These are phyloP conservation scores for Formica exsecta DNA, from an alignment of 1,140 invertebrate genomes.

Conservation along the genomic window DNA sequence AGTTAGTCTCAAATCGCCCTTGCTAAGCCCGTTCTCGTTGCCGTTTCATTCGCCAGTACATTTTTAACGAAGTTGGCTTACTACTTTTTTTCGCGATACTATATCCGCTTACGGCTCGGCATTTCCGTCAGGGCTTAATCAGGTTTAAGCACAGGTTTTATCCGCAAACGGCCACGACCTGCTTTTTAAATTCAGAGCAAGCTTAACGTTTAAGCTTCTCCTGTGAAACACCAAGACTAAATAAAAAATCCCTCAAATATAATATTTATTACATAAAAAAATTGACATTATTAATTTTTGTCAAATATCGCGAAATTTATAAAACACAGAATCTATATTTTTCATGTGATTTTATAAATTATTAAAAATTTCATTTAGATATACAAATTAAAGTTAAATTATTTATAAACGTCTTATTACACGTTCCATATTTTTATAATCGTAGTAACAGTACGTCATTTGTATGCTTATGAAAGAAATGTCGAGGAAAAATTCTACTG, in stretches of 20 bases:
- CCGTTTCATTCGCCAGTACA: slow-evolving; percentile 53
- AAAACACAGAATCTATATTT: background rate
- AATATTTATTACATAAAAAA: background rate
- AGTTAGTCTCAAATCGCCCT: slow-evolving; percentile 37
- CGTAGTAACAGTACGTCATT: background rate
- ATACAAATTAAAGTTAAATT: slow-evolving; percentile 11
- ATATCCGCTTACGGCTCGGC: slow-evolving; percentile 48
- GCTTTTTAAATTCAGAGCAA: slow-evolving; percentile 51
- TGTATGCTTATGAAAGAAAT: background rate
- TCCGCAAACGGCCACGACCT: slow-evolving; percentile 45
- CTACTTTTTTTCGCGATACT: slow-evolving; percentile 55
- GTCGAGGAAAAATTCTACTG: background rate
- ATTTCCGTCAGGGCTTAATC: slow-evolving; percentile 58
- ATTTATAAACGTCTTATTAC: background rate
- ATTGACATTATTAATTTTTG: slow-evolving; percentile 31
- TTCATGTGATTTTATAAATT: background rate
- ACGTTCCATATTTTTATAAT: background rate
- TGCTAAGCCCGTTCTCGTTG: slow-evolving; percentile 40
- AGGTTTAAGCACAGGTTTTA: slow-evolving; percentile 58
- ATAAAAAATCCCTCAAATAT: background rate
- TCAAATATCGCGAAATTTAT: background rate
- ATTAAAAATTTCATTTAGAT: background rate
- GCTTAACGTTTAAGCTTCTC: slow-evolving; percentile 48
- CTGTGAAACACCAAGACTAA: slow-evolving; percentile 29
- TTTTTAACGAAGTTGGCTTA: slow-evolving; percentile 56